Evolutionary conservation across 2,797 vertebrate species (phyloP), one percentile per base, ranked within the genome.

Genomic region (Rhinophrynus dorsalis): DNA sequence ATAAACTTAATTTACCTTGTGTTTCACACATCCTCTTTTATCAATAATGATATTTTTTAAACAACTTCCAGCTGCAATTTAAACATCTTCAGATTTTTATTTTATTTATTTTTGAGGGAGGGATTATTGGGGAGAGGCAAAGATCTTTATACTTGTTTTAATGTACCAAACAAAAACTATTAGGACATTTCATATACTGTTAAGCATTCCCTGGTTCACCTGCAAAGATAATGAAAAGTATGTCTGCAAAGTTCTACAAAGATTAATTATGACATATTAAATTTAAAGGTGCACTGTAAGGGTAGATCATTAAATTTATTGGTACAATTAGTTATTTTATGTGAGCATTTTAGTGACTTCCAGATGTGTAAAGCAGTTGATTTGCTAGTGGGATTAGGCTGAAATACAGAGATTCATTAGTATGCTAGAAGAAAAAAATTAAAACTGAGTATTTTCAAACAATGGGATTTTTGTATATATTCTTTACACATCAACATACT

Each of bases 261-360:
- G 45, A 60, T 69, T 61, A 69, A 69, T 69, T 69, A 61, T 40
- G 47, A 69, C 35, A 61, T 44, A 69, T 52, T 52, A 61, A 69
- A 60, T 69, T 61, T 61, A 69, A 69, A 69, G 67, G 67, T 61
- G 61, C 35, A 33, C 13, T 61, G 33, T 54, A 69, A 40, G 35
- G 44, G 47, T 23, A 20, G 30, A 35, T 54, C 50, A 47, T 71
- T 48, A 56, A 21, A 63, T 71, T 71, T 71, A 71, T 57, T 47
- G 50, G 38, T 32, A 71, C 59, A 63, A 71, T 63, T 56, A 63
- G 32, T 29, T 63, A 18, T 57, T 71, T 62, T 56, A 71, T 56
- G 12, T 54, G 54, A 12, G 51, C 29, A 20, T 71, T 71, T 71
- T 56, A 71, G 47, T 56, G 51, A 71, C 42, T 47, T 71, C 59